A percentile compares a stretch with the other conserved stretches of the same genome.
Conservation (phyloP, 2,113 vertebrate species). For the Pongo abelii region DNA sequence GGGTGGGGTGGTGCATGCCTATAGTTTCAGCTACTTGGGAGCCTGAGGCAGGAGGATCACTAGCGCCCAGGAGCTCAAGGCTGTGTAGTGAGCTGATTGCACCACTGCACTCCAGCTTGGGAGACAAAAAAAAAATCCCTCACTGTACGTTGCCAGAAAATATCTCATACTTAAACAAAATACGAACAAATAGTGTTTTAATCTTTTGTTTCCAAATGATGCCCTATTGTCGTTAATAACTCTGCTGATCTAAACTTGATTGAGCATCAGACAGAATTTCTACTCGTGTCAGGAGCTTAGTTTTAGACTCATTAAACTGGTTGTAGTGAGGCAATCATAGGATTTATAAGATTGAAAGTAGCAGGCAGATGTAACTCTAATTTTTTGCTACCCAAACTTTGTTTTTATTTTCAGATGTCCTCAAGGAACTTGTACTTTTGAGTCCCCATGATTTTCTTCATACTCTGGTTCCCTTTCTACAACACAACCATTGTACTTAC, state of each 20-base stretch:
- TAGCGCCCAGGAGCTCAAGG: too few relatives aligned
- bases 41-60: too few relatives aligned
- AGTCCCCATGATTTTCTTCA: constrained; percentile 99
- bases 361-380: constrained; percentile 47
- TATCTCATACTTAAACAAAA: constrained; percentile 11
- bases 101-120: too few relatives aligned
- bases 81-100: too few relatives aligned
- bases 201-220: constrained; percentile 19
- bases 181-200: background rate
- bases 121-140: background rate
- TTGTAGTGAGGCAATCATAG: background rate
- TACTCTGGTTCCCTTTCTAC: constrained; percentile 98
- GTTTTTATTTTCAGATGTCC: constrained; percentile 91
- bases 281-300: constrained; percentile 40
- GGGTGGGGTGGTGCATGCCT: too few relatives aligned
- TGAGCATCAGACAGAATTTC: constrained; percentile 47
- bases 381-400: constrained; percentile 79
- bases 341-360: constrained; percentile 71
- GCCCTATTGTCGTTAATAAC: background rate
- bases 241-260: background rate
- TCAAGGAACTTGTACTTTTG: constrained; percentile 98
- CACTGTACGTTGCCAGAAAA: background rate
- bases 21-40: too few relatives aligned
- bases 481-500: constrained; percentile 99
- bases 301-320: background rate